A percentile compares a stretch with the other conserved stretches of the same genome.
Conservation (phyloP, 2,113 vertebrate species). For the Urocynchramus pylzowi region DNA sequence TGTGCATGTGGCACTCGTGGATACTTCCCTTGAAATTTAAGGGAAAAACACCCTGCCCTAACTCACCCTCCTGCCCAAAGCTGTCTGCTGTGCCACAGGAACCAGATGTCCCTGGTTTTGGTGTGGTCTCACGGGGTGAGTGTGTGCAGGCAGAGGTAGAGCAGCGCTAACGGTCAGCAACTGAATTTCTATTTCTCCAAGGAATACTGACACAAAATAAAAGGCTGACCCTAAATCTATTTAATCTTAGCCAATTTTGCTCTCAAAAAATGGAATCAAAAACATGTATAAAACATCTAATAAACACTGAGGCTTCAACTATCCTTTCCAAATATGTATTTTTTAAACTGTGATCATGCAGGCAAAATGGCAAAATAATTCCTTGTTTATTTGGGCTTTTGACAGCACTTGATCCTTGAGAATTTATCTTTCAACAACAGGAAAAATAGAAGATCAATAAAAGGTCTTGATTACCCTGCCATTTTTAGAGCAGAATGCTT, state of each 20-base stretch:
- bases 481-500: not conserved
- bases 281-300: not conserved
- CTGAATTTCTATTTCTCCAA: not conserved
- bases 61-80: not conserved
- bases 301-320: not conserved
- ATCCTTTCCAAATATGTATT: not conserved
- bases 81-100: not conserved
- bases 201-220: not conserved
- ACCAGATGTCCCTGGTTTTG: not conserved
- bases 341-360: not conserved
- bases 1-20: not conserved
- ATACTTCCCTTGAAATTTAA: not conserved
- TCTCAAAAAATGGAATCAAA: not conserved
- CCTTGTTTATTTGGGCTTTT: not conserved
- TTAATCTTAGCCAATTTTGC: not conserved
- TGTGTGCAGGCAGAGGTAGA: not conserved
- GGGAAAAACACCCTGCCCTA: not conserved
- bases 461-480: not conserved
- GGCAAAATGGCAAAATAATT: not conserved
- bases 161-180: not conserved
- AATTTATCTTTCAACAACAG: not conserved
- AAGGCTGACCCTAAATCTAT: not conserved
- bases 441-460: not conserved
- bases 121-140: fast-evolving
- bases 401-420: not conserved